A percentile compares a stretch with the other conserved stretches of the same genome.
phyloP scores from a whole-genome alignment of 2,797 vertebrate genomes.

The Dallia pectoralis region DNA sequence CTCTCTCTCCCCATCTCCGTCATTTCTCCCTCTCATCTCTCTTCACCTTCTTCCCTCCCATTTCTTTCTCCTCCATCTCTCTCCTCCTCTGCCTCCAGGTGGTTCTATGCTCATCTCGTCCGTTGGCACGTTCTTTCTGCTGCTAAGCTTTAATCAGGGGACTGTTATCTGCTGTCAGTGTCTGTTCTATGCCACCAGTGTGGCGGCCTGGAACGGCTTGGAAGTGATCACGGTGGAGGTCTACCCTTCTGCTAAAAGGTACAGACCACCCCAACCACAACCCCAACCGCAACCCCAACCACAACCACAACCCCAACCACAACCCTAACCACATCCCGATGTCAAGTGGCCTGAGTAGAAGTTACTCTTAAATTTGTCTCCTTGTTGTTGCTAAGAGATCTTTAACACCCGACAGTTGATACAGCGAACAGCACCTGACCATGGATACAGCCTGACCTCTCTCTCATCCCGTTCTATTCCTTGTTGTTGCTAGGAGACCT shows the following conservation, averaged over 20 bases:
- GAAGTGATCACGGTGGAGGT: slow-evolving; percentile 95
- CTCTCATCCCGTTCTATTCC: not conserved
- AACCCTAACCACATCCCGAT: not conserved
- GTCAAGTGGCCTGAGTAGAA: not conserved
- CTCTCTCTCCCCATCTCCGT: not conserved
- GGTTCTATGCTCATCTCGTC: slow-evolving; percentile 92
- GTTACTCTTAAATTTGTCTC: no score
- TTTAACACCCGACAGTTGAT: no score
- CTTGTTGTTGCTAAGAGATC: no score
- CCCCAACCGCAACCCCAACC: not conserved
- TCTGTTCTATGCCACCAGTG: slow-evolving; percentile 88
- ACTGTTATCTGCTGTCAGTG: slow-evolving; percentile 96
- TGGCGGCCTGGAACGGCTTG: slow-evolving; percentile 94
- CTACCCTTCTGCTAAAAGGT: slow-evolving; percentile 94
- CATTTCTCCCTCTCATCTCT: not conserved
- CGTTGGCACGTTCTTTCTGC: slow-evolving; percentile 91
- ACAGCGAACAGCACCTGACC: no score
- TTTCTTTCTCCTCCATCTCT: not conserved
- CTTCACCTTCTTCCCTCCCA: not conserved
- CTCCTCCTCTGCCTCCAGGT: slow-evolving; percentile 60
- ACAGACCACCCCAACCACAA: not conserved
- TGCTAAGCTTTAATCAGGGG: slow-evolving; percentile 91
- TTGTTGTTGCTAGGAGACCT: no score
- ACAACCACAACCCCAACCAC: not conserved
- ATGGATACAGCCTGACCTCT: not conserved